Evolutionary conservation across 2,888 invertebrate genomes (phyloP).

Genomic region (Cantharis rufa): DNA sequence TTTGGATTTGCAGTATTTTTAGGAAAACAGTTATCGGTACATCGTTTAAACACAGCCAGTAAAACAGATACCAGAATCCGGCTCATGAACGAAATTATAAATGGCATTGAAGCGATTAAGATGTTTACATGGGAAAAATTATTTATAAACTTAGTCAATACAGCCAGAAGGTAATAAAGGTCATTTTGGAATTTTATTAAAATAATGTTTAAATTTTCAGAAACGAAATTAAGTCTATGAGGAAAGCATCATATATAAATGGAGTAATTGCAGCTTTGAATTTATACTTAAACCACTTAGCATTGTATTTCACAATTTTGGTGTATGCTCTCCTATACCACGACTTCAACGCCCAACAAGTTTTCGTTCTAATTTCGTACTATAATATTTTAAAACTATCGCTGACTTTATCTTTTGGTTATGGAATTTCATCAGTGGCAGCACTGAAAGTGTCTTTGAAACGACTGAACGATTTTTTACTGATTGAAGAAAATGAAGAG

Average conservation of each 20-base stretch:
- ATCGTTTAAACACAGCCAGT: slow-evolving; percentile 75
- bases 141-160: slow-evolving; percentile 75
- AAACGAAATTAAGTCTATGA: slow-evolving; percentile 73
- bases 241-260: slow-evolving; percentile 63
- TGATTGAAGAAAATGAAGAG: slow-evolving; percentile 55
- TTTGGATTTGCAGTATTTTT: slow-evolving; percentile 45
- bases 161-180: slow-evolving; percentile 60
- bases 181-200: neutral
- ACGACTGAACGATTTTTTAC: slow-evolving; percentile 66
- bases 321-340: slow-evolving; percentile 73
- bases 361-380: slow-evolving; percentile 87
- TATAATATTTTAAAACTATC: slow-evolving; percentile 86
- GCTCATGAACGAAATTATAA: slow-evolving; percentile 88
- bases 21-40: slow-evolving; percentile 76
- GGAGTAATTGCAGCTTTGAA: slow-evolving; percentile 60
- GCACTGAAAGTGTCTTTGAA: slow-evolving; percentile 78
- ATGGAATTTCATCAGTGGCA: slow-evolving; percentile 78
- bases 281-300: slow-evolving; percentile 84
- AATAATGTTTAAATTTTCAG: slow-evolving; percentile 51
- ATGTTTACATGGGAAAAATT: slow-evolving; percentile 96
- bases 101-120: slow-evolving; percentile 90
- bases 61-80: slow-evolving; percentile 84
- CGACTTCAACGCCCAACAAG: slow-evolving; percentile 77
- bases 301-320: slow-evolving; percentile 82
- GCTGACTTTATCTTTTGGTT: slow-evolving; percentile 92